Base-by-base conservation (phyloP, 2,797 vertebrate species). In the Pyrocephalus nanus region DNA sequence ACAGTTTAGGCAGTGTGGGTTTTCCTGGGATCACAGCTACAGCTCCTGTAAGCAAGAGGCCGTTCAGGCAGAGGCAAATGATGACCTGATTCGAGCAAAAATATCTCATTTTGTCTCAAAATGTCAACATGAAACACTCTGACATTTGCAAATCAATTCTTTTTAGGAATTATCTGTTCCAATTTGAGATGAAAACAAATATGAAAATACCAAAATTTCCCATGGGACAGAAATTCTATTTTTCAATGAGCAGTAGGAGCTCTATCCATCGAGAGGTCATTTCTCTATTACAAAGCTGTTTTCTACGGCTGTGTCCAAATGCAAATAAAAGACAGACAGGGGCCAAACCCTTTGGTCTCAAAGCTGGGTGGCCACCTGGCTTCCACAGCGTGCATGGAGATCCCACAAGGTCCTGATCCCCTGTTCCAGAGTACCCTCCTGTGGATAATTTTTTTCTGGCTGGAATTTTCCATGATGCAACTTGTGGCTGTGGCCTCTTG, bases 201-300 rank as follows among this genome's bases (percentile, higher is more conserved):
- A 92, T 27, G 78, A 93, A 96, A 96, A 97, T 89, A 95, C 62
- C 92, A 95, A 75, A 89, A 96, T 95, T 96, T 96, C 93, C 89
- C 86, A 62, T 12, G 72, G 72, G 94, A 93, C 3, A 1, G 89
- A 77, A 89, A 86, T 79, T 76, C 60, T 84, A 25, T 64, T 94
- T 95, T 94, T 87, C 92, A 82, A 20, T 40, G 81, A 95, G 70
- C 55, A 48, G 72, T 21, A 86, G 50, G 34, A 89, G 38, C 26
- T 75, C 58, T 57, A 83, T 91, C 67, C 71, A 62, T 73, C 29
- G 74, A 82, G 93, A 94, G 62, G 78, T 82, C 78, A 74, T 71
- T 90, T 90, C 65, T 71, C 65, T 91, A 22, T 85, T 74, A 61
- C 54, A 69, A 82, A 91, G 27, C n/a, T 30, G n/a, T 45, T 87